Conservation (phyloP, 2,888 invertebrate species). For the Odontomyia ornata region DNA sequence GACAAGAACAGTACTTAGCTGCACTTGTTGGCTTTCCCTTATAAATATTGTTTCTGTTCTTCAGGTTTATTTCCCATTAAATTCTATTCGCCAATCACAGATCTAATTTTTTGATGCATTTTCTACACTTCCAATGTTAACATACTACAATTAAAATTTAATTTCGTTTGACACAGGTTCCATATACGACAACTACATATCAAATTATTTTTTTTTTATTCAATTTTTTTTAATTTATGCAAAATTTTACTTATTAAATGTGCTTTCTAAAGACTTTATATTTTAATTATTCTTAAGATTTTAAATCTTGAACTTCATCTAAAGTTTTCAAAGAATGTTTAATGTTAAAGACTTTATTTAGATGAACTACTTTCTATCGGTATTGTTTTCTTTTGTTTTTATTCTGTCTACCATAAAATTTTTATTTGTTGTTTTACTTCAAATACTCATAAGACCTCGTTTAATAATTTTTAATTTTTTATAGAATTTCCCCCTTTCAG, state of each 20-base stretch:
- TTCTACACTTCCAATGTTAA: too few species aligned
- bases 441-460: slow-evolving; percentile 29
- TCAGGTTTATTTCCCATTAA: too few species aligned
- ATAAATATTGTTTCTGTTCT: too few species aligned
- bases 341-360: neutral
- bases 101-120: too few species aligned
- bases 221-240: neutral
- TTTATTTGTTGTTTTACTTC: neutral
- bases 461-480: neutral
- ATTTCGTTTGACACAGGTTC: too few species aligned
- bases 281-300: neutral
- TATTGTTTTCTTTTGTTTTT: neutral
- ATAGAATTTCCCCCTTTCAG: neutral
- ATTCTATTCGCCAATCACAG: too few species aligned
- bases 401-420: neutral
- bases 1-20: too few species aligned
- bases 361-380: neutral
- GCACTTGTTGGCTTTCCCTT: too few species aligned
- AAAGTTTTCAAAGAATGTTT: neutral
- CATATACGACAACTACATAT: neutral
- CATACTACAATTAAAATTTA: too few species aligned
- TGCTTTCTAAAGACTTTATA: neutral
- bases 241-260: neutral
- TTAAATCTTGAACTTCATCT: neutral
- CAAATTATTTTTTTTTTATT: neutral